phyloP scores from a whole-genome alignment of 2,888 invertebrate species.

The Achlya flavicornis region DNA sequence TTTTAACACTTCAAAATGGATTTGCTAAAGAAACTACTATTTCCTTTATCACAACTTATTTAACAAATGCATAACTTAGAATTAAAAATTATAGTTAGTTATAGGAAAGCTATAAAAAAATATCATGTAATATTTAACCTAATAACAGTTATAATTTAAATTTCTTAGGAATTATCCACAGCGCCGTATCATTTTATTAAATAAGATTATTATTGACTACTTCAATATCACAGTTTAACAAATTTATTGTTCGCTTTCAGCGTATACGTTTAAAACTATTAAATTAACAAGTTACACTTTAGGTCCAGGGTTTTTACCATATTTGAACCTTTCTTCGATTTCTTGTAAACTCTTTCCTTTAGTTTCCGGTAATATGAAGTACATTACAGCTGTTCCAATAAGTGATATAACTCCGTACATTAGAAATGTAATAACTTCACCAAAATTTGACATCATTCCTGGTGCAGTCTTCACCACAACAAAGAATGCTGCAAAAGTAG shows the following conservation, averaged over 20 bases:
- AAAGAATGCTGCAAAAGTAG: constrained; percentile 86
- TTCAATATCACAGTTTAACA: constrained; percentile 73
- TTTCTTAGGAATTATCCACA: constrained; percentile 21
- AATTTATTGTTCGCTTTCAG: constrained; percentile 53
- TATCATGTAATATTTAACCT: neutral
- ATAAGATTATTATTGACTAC: constrained; percentile 50
- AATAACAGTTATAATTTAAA: constrained; percentile 6
- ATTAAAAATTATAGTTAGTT: too few relatives aligned
- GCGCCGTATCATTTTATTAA: constrained; percentile 27
- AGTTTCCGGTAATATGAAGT: constrained; percentile 87
- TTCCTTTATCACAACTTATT: too few relatives aligned
- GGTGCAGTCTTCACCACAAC: constrained; percentile 87
- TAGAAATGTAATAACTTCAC: constrained; percentile 85
- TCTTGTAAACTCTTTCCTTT: constrained; percentile 87
- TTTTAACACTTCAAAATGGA: neutral
- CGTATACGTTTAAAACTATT: constrained; percentile 37
- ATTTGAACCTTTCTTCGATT: constrained; percentile 85
- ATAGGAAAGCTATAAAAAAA: too few relatives aligned
- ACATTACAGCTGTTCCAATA: constrained; percentile 83
- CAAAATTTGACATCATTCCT: constrained; percentile 81
- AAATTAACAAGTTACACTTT: constrained; percentile 48
- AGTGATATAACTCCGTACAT: constrained; percentile 85
- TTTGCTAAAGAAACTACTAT: too few relatives aligned
- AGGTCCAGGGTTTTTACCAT: constrained; percentile 48
- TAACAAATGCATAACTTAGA: neutral